These are phyloP conservation scores for Drosophila seguyi DNA, from an alignment of 1,140 invertebrate genomes.

Conservation along the genomic window DNA sequence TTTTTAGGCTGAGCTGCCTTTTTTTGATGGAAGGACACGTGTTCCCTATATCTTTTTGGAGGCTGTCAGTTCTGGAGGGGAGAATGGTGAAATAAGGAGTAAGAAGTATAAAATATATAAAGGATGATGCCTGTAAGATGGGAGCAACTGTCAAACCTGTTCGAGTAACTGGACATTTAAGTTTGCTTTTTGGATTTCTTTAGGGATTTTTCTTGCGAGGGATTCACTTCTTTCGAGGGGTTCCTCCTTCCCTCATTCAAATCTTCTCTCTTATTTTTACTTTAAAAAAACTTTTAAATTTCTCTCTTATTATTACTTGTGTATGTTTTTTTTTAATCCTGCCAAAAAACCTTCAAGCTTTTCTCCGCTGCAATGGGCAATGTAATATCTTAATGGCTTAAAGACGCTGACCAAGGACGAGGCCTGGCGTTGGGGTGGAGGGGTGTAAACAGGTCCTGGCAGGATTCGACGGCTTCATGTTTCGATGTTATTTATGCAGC, in stretches of 20 bases:
- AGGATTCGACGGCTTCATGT: constrained; percentile 55
- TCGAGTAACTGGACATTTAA: constrained; percentile 19
- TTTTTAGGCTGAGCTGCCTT: constrained; percentile 5
- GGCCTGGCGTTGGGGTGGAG: no score
- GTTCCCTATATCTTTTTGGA: constrained; percentile 13
- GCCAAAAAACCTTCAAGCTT: constrained; percentile 7
- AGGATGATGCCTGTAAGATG: not conserved
- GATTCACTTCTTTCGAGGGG: not conserved
- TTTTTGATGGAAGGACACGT: constrained; percentile 28
- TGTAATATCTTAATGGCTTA: constrained; percentile 45
- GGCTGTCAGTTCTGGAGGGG: constrained; percentile 3
- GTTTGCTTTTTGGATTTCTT: not conserved
- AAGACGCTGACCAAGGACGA: constrained; percentile 37
- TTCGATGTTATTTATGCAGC: constrained; percentile 74
- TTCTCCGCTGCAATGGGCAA: constrained; percentile 26
- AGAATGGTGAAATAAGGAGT: not conserved
- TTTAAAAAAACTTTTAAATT: no score
- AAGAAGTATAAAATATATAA: not conserved
- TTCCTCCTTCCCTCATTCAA: not conserved
- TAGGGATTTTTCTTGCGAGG: not conserved
- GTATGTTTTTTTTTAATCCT: not conserved
- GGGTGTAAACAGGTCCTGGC: constrained; percentile 2
- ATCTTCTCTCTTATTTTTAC: not conserved
- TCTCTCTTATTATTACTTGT: not conserved
- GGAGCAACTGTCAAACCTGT: constrained; percentile 27